Conservation (phyloP, 1,140 invertebrate species). For the Cherax quadricarinatus region DNA sequence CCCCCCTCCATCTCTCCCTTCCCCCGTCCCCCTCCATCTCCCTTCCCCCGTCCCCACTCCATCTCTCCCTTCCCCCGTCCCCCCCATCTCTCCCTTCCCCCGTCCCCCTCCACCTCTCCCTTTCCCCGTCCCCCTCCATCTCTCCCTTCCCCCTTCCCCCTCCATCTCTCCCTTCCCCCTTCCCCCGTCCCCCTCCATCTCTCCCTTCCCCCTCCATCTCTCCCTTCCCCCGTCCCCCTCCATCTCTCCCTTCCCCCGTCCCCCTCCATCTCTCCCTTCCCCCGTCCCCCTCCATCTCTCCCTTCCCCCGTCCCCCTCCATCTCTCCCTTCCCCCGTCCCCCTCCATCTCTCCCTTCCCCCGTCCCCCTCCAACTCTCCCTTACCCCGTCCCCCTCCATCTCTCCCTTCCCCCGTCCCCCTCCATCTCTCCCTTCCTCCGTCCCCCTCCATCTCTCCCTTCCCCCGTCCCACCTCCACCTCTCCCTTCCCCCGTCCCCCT, state of each 20-base stretch:
- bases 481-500: not conserved
- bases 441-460: not conserved
- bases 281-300: not conserved
- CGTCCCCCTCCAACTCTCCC: too few relatives aligned
- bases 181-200: not conserved
- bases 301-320: constrained; percentile 13
- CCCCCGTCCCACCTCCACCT: not conserved
- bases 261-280: not conserved
- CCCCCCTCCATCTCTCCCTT: too few relatives aligned
- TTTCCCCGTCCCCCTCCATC: not conserved
- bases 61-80: not conserved
- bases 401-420: not conserved
- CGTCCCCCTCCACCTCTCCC: not conserved
- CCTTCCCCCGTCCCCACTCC: not conserved
- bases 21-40: not conserved
- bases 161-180: too few relatives aligned
- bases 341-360: not conserved
- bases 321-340: constrained; percentile 13
- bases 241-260: not conserved
- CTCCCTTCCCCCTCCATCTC: not conserved
- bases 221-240: not conserved
- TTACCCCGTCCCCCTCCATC: not conserved
- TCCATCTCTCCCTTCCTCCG: constrained; percentile 17
- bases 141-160: too few relatives aligned
- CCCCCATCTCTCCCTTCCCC: not conserved